A percentile compares a stretch with the other conserved stretches of the same genome.
These are phyloP conservation scores for Nomada ruficornis DNA, from an alignment of 2,888 invertebrate species.

Conservation along the genomic window DNA sequence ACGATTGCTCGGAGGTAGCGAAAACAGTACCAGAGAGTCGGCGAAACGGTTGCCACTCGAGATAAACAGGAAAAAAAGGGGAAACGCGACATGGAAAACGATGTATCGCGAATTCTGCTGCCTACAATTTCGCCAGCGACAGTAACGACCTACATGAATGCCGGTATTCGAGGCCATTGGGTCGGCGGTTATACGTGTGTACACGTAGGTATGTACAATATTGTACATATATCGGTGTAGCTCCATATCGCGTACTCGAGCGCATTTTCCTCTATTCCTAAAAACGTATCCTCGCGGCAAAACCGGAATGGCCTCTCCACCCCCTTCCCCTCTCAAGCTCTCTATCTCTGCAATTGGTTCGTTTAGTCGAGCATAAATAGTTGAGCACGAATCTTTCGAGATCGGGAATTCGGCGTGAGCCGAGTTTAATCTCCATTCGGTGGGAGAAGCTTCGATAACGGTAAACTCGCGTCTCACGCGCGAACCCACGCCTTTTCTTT, in stretches of 20 bases:
- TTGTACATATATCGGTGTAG: not conserved
- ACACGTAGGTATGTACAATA: too few relatives aligned
- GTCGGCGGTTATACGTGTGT: constrained; percentile 52
- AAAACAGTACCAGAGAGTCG: not conserved
- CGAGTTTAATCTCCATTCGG: too few relatives aligned
- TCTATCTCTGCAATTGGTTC: too few relatives aligned
- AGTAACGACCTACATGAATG: constrained; percentile 77
- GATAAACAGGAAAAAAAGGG: not conserved
- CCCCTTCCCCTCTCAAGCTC: too few relatives aligned
- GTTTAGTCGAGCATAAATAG: too few relatives aligned
- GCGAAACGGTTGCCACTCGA: not conserved
- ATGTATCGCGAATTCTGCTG: constrained; percentile 57
- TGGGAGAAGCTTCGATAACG: constrained; percentile 18
- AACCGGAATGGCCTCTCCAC: too few relatives aligned
- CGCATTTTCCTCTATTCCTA: not conserved
- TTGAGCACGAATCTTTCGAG: too few relatives aligned
- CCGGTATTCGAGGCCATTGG: constrained; percentile 66
- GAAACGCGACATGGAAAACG: not conserved
- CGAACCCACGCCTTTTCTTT: not conserved
- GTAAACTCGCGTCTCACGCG: constrained; percentile 4
- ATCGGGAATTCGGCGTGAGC: too few relatives aligned
- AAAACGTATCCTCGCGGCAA: not conserved
- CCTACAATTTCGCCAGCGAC: constrained; percentile 75
- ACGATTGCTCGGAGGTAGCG: too few relatives aligned
- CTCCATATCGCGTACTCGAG: not conserved